Percentiles rank a stretch among this genome's conserved stretches.
Conservation (phyloP, 2,888 invertebrate species). For the Microctonus hyperodae region DNA sequence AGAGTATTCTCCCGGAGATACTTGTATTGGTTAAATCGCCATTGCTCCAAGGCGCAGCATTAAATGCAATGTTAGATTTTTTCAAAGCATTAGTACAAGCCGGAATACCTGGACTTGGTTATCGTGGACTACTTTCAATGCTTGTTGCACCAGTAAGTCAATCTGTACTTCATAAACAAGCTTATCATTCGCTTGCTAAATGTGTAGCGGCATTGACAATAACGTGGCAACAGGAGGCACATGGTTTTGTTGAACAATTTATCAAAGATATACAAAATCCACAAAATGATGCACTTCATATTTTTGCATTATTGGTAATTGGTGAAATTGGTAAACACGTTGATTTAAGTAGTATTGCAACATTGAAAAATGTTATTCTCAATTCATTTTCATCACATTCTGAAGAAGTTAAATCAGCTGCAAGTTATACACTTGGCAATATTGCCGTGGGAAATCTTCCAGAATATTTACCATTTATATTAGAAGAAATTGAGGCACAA, state of each 20-base stretch:
- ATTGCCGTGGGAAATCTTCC: conserved; percentile 95
- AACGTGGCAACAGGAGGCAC: conserved; percentile 76
- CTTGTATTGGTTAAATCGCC: conserved; percentile 89
- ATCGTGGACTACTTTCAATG: conserved; percentile 80
- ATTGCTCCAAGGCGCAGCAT: conserved; percentile 89
- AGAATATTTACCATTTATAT: conserved; percentile 91
- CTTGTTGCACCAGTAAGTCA: conserved; percentile 74
- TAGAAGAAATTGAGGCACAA: conserved; percentile 92
- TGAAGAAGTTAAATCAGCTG: conserved; percentile 97
- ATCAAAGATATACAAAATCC: conserved; percentile 77
- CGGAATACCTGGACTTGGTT: conserved; percentile 80
- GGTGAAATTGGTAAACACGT: conserved; percentile 97
- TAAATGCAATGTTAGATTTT: conserved; percentile 89
- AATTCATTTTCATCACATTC: conserved; percentile 89
- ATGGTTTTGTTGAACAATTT: conserved; percentile 72
- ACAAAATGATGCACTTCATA: conserved; percentile 80
- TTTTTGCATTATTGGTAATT: conserved; percentile 92
- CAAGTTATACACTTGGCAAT: conserved; percentile 95
- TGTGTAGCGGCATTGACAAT: conserved; percentile 94
- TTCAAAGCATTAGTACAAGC: conserved; percentile 90
- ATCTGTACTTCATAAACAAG: conserved; percentile 70
- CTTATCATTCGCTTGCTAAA: conserved; percentile 95
- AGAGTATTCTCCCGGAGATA: conserved; percentile 84
- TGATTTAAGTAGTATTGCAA: conserved; percentile 81
- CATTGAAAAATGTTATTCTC: conserved; percentile 80